phyloP scores from a whole-genome alignment of 1,140 invertebrate species.

The Paracyclopina nana region DNA sequence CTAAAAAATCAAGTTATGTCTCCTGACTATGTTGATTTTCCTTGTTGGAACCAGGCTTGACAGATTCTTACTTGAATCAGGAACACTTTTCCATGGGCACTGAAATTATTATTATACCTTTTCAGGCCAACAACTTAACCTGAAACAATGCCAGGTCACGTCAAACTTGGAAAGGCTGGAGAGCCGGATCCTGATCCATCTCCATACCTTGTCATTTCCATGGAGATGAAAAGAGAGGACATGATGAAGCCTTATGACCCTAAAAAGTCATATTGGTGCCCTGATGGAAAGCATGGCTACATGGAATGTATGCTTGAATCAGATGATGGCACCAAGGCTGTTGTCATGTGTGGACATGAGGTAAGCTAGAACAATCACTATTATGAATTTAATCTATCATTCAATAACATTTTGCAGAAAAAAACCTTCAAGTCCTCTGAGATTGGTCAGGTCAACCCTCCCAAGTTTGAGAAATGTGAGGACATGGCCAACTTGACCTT shows the following conservation, averaged over 20 bases:
- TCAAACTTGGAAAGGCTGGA: constrained; percentile 2
- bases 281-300: constrained; percentile 13
- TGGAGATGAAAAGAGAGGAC: constrained; percentile 43
- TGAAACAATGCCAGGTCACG: constrained; percentile 9
- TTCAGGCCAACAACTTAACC: no score
- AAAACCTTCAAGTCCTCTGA: constrained; percentile 94
- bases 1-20: no score
- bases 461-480: constrained; percentile 38
- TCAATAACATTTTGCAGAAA: constrained; percentile 32
- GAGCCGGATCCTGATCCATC: constrained; percentile 13
- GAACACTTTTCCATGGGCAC: no score
- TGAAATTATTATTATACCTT: no score
- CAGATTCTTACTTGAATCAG: no score
- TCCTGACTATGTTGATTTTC: no score
- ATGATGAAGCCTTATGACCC: constrained; percentile 13
- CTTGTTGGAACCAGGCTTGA: no score
- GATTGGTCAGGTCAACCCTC: constrained; percentile 43
- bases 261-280: constrained; percentile 14
- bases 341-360: constrained; percentile 11
- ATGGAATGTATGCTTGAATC: constrained; percentile 1
- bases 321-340: constrained; percentile 7
- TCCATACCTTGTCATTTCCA: constrained; percentile 10
- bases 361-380: constrained; percentile 1
- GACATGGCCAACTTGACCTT: constrained; percentile 45
- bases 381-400: background rate